These are phyloP conservation scores for Clanis bilineata DNA, from an alignment of 2,888 invertebrate genomes.

Conservation along the genomic window DNA sequence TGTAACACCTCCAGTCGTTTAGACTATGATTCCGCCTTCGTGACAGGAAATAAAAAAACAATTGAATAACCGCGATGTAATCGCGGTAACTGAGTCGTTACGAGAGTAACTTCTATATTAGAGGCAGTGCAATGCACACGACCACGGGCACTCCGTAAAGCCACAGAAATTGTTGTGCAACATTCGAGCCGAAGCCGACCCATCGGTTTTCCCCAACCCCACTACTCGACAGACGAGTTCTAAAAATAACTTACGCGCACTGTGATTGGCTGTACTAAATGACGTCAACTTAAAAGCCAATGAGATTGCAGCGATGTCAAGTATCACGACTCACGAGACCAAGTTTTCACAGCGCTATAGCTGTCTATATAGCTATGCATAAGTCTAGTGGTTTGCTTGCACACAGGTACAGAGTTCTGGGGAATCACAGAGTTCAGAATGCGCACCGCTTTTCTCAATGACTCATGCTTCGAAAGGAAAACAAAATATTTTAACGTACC, in stretches of 20 bases:
- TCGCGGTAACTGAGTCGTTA: neutral
- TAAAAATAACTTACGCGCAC: conserved; percentile 64
- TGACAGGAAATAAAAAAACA: conserved; percentile 1
- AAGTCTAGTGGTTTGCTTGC: neutral
- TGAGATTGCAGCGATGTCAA: conserved; percentile 35
- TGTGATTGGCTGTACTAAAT: conserved; percentile 57
- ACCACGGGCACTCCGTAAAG: conserved; percentile 52
- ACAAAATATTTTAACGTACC: neutral
- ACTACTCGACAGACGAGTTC: conserved; percentile 57
- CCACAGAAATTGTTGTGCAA: conserved; percentile 74
- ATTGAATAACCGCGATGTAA: neutral
- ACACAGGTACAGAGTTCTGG: conserved; percentile 32
- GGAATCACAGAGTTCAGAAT: conserved; percentile 49
- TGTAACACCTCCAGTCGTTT: conserved; percentile 48
- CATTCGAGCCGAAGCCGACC: conserved; percentile 40
- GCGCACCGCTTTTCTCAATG: conserved; percentile 38
- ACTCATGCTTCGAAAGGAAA: conserved; percentile 36
- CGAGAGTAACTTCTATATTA: neutral
- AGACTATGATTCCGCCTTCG: conserved; percentile 13
- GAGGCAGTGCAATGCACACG: conserved; percentile 22
- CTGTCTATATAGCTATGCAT: neutral
- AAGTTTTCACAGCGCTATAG: conserved; percentile 29
- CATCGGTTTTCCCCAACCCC: conserved; percentile 70
- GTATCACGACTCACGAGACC: conserved; percentile 77
- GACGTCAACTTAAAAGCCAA: conserved; percentile 69